A percentile compares a stretch with the other conserved stretches of the same genome.
phyloP scores from a whole-genome alignment of 2,888 invertebrate genomes.

The Drosophila merina region DNA sequence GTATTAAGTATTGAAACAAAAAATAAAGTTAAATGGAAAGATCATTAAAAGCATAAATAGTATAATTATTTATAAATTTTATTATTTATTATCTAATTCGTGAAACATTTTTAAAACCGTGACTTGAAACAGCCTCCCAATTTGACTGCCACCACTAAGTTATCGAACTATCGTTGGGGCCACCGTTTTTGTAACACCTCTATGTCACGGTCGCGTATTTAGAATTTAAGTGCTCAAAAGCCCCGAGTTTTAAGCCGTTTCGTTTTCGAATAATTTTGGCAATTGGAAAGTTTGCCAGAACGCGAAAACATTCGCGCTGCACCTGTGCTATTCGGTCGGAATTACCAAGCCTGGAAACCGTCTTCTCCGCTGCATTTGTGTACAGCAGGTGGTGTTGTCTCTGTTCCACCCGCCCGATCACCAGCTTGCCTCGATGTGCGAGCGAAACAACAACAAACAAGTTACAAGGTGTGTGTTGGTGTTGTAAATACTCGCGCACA shows the following conservation, averaged over 20 bases:
- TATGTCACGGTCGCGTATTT: constrained; percentile 47
- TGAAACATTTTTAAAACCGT: neutral
- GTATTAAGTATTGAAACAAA: no score
- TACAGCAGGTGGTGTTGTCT: constrained; percentile 73
- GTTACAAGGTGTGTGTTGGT: constrained; percentile 68
- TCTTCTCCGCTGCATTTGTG: constrained; percentile 58
- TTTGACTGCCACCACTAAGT: neutral
- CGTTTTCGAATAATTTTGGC: constrained; percentile 10
- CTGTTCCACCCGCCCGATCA: constrained; percentile 52
- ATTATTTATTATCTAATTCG: neutral
- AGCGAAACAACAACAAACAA: constrained; percentile 79
- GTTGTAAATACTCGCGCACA: constrained; percentile 70
- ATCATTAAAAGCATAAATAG: no score
- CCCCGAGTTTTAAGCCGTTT: constrained; percentile 23
- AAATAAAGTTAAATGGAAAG: no score
- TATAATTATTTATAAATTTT: neutral
- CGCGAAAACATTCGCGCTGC: constrained; percentile 6
- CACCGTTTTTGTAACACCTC: constrained; percentile 1
- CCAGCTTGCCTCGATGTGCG: constrained; percentile 63
- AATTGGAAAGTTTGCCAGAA: neutral
- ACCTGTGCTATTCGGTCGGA: constrained; percentile 30
- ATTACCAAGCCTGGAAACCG: constrained; percentile 44
- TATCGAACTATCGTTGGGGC: neutral
- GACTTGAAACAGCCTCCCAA: neutral
- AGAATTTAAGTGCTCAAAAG: constrained; percentile 26